Conservation (phyloP, 1,140 invertebrate genomes). For the Agrypnia vestita region DNA sequence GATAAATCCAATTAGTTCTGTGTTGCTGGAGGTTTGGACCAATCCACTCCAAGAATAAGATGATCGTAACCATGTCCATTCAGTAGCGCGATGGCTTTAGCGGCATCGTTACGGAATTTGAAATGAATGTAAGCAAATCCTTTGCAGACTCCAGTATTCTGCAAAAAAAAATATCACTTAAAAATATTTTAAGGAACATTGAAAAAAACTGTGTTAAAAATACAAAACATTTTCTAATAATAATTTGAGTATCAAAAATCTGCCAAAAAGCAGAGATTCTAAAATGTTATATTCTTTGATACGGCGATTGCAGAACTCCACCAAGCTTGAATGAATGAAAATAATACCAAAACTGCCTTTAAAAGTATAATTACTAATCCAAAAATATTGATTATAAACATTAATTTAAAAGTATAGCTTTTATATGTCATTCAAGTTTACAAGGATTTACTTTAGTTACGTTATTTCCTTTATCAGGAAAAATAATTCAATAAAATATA, state of each 20-base stretch:
- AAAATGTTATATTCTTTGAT: too few relatives aligned
- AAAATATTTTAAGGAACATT: constrained; percentile 3
- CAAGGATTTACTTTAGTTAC: too few relatives aligned
- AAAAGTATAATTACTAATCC: too few relatives aligned
- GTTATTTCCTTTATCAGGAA: too few relatives aligned
- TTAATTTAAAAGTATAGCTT: too few relatives aligned
- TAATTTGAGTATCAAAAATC: neutral
- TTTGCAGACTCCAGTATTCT: constrained; percentile 86
- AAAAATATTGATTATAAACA: too few relatives aligned
- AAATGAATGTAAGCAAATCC: constrained; percentile 98
- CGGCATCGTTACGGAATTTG: constrained; percentile 90
- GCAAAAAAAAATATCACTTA: constrained; percentile 60
- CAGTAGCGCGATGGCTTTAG: constrained; percentile 90
- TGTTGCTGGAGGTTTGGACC: constrained; percentile 89
- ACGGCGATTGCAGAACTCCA: too few relatives aligned
- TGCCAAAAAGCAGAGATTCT: too few relatives aligned
- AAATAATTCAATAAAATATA: too few relatives aligned
- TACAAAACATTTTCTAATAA: constrained; percentile 13
- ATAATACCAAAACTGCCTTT: too few relatives aligned
- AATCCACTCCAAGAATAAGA: constrained; percentile 98
- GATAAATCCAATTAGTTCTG: constrained; percentile 62
- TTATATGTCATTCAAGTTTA: too few relatives aligned
- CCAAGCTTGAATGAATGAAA: too few relatives aligned
- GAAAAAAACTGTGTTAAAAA: neutral
- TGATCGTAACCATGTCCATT: constrained; percentile 99